Evolutionary conservation across 2,888 invertebrate species (phyloP), one percentile per base, ranked within the genome.

Genomic region (Thyatira batis): DNA sequence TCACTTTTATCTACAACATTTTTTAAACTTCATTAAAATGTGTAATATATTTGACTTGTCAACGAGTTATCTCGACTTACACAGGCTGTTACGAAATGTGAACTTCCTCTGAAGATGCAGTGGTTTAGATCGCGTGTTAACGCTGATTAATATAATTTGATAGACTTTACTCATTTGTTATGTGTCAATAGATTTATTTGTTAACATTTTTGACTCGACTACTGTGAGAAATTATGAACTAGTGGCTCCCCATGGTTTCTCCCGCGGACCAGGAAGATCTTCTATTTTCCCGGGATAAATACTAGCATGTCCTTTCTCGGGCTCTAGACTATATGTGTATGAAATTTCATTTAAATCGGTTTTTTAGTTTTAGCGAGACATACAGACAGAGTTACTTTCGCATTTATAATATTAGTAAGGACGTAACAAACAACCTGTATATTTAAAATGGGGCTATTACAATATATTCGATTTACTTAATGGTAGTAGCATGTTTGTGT

Each of bases 371-470:
- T n/a, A n/a, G n/a, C n/a, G n/a, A n/a, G n/a, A n/a, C n/a, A n/a
- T n/a, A n/a, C n/a, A n/a, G n/a, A n/a, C n/a, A n/a, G n/a, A n/a
- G n/a, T n/a, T n/a, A n/a, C n/a, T n/a, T n/a, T n/a, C n/a, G n/a
- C n/a, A n/a, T n/a, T n/a, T n/a, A 11, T 11, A 11, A 6, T 1
- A 11, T 39, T 13, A 23, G 21, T 11, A 44, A n/a, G 10, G 23
- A n/a, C 45, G 45, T 9, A 1, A 44, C 45, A 8, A 25, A 46
- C 39, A 39, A 8, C 17, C 39, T 39, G 39, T 39, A 39, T 39
- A 17, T 58, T 66, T 54, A 61, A 66, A 69, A 63, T 62, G 43
- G 67, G 60, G 60, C 60, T 65, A 72, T 67, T 65, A 71, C 60
- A 67, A 60, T 53, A 53, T 60, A 59, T 55, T 67, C 60, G 66